phyloP scores from a whole-genome alignment of 2,888 invertebrate species.

The Callosobruchus maculatus region DNA sequence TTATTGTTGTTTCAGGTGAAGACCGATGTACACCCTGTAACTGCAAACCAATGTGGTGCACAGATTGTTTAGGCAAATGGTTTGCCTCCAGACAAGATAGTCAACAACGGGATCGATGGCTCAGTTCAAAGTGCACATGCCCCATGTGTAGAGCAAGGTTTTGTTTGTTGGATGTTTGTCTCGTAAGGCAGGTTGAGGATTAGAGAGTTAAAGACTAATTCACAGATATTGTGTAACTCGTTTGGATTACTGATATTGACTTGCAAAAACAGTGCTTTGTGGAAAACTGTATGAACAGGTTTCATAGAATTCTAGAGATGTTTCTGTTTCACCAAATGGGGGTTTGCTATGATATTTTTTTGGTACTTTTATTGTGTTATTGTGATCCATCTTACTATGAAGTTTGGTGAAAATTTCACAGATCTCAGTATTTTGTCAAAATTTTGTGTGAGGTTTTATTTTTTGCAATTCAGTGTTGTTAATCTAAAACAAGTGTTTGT shows the following conservation, averaged over 20 bases:
- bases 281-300: neutral
- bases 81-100: constrained; percentile 80
- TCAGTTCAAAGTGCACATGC: constrained; percentile 78
- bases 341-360: too few species aligned
- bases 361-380: too few species aligned
- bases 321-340: too few species aligned
- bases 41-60: constrained; percentile 88
- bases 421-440: too few species aligned
- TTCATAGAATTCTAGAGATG: too few species aligned
- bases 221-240: neutral
- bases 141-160: constrained; percentile 83
- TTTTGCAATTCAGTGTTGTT: too few species aligned
- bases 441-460: too few species aligned
- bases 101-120: constrained; percentile 69
- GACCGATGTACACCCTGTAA: constrained; percentile 59
- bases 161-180: constrained; percentile 79
- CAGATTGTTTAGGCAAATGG: constrained; percentile 81
- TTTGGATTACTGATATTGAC: neutral
- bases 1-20: constrained; percentile 42
- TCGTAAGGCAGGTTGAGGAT: constrained; percentile 6
- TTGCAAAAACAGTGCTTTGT: neutral
- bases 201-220: neutral
- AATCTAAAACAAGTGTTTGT: too few species aligned
- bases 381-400: too few species aligned
- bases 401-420: too few species aligned